Evolutionary conservation across 2,888 invertebrate species (phyloP).

Genomic region (Carcina quercana): DNA sequence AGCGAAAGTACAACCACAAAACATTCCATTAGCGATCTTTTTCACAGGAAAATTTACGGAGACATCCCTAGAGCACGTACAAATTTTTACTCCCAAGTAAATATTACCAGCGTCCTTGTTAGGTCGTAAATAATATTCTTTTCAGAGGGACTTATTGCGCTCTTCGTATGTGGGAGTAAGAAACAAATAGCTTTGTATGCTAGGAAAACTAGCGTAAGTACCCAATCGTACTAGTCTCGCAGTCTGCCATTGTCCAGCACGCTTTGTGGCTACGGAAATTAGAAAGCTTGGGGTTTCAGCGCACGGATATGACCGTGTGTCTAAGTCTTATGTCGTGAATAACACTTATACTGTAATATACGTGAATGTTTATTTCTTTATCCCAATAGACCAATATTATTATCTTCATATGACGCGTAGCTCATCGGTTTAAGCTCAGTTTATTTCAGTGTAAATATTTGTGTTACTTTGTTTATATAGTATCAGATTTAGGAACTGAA

Average conservation of each 20-base stretch:
- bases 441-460: too few species aligned
- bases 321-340: too few species aligned
- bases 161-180: constrained; percentile 41
- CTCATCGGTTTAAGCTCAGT: too few species aligned
- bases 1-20: constrained; percentile 33
- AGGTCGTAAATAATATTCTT: constrained; percentile 69
- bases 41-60: constrained; percentile 59
- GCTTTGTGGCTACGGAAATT: constrained; percentile 46
- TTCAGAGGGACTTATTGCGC: constrained; percentile 58
- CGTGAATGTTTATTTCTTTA: too few species aligned
- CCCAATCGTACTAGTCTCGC: constrained; percentile 42
- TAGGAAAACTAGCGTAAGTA: constrained; percentile 40
- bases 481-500: too few species aligned
- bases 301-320: too few species aligned
- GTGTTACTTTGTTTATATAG: too few species aligned
- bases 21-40: constrained; percentile 56
- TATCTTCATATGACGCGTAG: too few species aligned
- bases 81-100: constrained; percentile 59
- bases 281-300: constrained; percentile 17
- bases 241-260: constrained; percentile 50
- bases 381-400: too few species aligned
- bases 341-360: too few species aligned
- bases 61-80: constrained; percentile 46
- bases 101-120: constrained; percentile 54
- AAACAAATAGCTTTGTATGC: constrained; percentile 48